Evolutionary conservation across 2,797 vertebrate species (phyloP).

Genomic region (Tragopan temminckii): DNA sequence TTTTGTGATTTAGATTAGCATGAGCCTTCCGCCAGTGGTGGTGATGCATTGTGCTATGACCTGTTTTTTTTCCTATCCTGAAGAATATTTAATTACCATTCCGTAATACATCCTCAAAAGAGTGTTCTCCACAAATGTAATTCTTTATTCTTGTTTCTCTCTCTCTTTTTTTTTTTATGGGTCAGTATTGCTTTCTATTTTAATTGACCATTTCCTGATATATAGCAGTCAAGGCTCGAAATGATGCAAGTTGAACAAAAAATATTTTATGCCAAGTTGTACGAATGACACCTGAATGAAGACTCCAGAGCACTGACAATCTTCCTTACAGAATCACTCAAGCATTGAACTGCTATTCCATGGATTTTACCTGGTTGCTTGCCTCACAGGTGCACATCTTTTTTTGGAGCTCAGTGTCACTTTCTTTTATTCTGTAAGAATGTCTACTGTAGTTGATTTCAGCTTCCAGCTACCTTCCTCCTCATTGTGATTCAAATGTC

Average conservation of each 20-base stretch:
- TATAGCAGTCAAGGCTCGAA: not conserved
- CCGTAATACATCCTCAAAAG: not conserved
- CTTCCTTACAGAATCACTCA: not conserved
- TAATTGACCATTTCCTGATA: not conserved
- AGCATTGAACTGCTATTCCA: not conserved
- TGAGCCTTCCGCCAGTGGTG: not conserved
- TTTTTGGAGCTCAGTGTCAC: not conserved
- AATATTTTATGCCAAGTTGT: accelerated
- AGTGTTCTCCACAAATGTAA: not conserved
- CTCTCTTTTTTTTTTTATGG: not conserved
- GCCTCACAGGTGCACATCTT: not conserved
- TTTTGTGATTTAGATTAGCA: not conserved
- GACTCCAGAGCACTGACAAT: not conserved
- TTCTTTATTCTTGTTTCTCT: not conserved
- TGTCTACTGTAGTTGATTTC: not conserved
- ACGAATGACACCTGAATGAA: not conserved
- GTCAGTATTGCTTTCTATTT: not conserved
- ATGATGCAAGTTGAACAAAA: not conserved
- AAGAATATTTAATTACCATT: not conserved
- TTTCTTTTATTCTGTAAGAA: not conserved
- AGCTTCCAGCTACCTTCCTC: not conserved
- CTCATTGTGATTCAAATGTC: not conserved
- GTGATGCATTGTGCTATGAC: not conserved
- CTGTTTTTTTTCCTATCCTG: not conserved
- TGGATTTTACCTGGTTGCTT: not conserved